Conservation (phyloP, 1,140 invertebrate species). For the Cotesia glomerata region DNA sequence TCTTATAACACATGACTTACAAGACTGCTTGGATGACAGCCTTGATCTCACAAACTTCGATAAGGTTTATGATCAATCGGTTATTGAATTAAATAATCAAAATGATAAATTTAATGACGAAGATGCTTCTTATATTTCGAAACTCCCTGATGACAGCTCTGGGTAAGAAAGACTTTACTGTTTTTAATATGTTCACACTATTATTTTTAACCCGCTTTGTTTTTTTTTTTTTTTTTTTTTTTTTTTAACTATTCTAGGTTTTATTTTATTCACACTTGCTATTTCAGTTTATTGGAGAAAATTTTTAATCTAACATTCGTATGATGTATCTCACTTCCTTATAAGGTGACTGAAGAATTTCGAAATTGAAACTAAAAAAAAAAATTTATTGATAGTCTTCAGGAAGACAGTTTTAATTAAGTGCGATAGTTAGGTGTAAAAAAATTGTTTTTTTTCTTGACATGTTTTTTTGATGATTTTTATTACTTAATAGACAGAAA, state of each 20-base stretch:
- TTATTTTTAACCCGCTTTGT: slow-evolving; percentile 4
- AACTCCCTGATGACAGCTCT: slow-evolving; percentile 52
- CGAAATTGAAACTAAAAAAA: slow-evolving; percentile 43
- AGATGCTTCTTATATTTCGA: slow-evolving; percentile 51
- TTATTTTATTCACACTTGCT: background rate
- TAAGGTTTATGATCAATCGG: slow-evolving; percentile 62
- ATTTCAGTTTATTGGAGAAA: background rate
- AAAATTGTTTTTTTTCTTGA: too few relatives aligned
- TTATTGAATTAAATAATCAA: slow-evolving; percentile 49
- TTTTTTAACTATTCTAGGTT: background rate
- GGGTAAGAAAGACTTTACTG: slow-evolving; percentile 48
- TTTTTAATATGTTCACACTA: slow-evolving; percentile 26
- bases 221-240: slow-evolving; percentile 9
- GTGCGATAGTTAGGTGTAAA: too few relatives aligned
- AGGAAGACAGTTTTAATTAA: too few relatives aligned
- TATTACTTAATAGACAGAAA: slow-evolving; percentile 15
- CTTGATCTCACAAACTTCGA: slow-evolving; percentile 64
- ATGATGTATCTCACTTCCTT: slow-evolving; percentile 43
- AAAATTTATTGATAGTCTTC: background rate
- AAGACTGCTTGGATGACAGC: slow-evolving; percentile 66
- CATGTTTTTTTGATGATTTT: slow-evolving; percentile 4
- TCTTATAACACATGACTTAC: slow-evolving; percentile 63
- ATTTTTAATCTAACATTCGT: background rate
- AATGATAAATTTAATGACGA: slow-evolving; percentile 55
- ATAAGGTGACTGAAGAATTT: slow-evolving; percentile 54